Evolutionary conservation across 2,113 vertebrate species (phyloP).

Genomic region (Merops nubicus): DNA sequence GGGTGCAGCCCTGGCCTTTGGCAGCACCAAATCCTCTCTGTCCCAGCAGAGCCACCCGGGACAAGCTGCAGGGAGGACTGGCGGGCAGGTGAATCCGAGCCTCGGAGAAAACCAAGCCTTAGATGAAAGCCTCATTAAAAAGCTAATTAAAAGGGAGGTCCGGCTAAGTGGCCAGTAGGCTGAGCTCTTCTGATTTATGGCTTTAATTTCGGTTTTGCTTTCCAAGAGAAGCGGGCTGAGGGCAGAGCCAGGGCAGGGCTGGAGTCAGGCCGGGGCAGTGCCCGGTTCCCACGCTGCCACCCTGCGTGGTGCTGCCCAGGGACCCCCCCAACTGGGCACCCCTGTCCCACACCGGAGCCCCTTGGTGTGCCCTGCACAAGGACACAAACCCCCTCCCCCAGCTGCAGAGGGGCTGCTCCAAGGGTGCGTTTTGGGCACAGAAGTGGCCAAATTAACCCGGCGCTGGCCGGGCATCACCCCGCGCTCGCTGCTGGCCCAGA

Average conservation of each 20-base stretch:
- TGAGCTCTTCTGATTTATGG: slow-evolving; percentile 3
- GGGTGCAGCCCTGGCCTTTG: background rate
- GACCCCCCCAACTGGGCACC: accelerated
- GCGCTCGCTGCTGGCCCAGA: accelerated
- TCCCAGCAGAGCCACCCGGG: background rate
- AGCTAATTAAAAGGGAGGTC: slow-evolving; percentile 60
- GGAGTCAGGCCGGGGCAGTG: background rate
- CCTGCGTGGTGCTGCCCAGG: accelerated
- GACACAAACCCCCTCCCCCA: accelerated
- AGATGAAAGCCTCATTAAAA: slow-evolving; percentile 56
- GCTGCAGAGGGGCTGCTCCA: background rate
- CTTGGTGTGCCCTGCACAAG: no score
- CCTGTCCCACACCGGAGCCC: accelerated
- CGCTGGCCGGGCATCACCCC: accelerated
- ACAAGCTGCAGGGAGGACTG: background rate
- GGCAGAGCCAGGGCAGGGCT: background rate
- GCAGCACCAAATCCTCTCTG: background rate
- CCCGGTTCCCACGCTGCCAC: background rate
- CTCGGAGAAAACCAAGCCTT: background rate
- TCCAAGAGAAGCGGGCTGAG: slow-evolving; percentile 1
- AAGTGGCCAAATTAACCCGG: accelerated
- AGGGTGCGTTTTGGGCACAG: no score
- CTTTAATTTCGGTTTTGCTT: slow-evolving; percentile 36
- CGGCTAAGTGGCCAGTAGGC: background rate
- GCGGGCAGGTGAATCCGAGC: background rate